Conservation (phyloP, 2,888 invertebrate species). For the Limnephilus lunatus region DNA sequence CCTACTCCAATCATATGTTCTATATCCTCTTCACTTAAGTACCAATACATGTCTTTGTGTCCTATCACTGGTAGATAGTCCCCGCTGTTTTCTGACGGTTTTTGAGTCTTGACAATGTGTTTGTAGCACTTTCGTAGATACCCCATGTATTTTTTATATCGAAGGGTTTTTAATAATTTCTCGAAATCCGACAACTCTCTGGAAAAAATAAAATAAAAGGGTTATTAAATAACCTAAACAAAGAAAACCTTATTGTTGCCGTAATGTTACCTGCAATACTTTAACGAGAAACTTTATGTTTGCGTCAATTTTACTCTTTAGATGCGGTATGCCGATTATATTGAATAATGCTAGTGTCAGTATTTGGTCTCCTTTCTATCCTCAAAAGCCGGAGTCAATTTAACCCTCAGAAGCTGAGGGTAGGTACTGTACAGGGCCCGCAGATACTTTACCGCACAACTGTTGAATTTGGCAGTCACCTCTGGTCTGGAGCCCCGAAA, state of each 20-base stretch:
- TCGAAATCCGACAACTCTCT: constrained; percentile 54
- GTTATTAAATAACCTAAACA: not conserved
- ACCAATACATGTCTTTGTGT: constrained; percentile 45
- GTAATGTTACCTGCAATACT: too few relatives aligned
- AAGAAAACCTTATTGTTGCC: not conserved
- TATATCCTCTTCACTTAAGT: constrained; percentile 41
- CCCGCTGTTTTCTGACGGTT: constrained; percentile 7
- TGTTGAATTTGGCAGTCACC: too few relatives aligned
- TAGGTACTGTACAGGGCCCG: too few relatives aligned
- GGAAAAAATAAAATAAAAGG: constrained; percentile 13
- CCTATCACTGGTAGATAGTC: constrained; percentile 34
- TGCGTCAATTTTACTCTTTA: too few relatives aligned
- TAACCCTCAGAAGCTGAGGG: too few relatives aligned
- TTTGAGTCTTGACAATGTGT: constrained; percentile 41
- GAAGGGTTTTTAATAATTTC: constrained; percentile 47
- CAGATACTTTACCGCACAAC: too few relatives aligned
- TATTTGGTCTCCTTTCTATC: too few relatives aligned
- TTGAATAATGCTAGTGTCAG: too few relatives aligned
- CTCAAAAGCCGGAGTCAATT: too few relatives aligned
- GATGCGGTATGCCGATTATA: too few relatives aligned
- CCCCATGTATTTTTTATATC: constrained; percentile 54
- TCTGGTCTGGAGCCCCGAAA: too few relatives aligned
- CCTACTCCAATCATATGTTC: constrained; percentile 32
- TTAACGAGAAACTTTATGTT: too few relatives aligned
- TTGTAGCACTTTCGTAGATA: constrained; percentile 43